Percentiles rank a stretch among this genome's conserved stretches.
Evolutionary conservation across 2,888 invertebrate species (phyloP).

Genomic region (Dynastes hyllus): DNA sequence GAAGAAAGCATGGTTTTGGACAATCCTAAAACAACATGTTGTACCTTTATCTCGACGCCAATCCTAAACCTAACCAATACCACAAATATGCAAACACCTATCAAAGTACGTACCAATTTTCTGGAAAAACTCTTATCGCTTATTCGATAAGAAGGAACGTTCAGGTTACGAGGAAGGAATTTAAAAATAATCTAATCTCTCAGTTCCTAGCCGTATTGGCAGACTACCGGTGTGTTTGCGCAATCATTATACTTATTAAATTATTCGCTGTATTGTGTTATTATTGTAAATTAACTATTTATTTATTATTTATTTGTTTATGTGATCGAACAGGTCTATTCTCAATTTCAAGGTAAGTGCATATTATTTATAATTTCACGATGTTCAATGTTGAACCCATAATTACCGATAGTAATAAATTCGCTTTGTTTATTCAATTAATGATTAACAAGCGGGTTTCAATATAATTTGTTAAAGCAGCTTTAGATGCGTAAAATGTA

Average conservation of each 20-base stretch:
- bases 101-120: background rate
- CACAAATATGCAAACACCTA: background rate
- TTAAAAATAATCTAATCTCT: background rate
- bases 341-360: too few species aligned
- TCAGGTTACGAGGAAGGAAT: background rate
- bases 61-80: background rate
- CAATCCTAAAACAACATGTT: background rate
- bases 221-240: background rate
- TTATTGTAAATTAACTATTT: too few species aligned
- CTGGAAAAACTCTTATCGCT: conserved; percentile 4
- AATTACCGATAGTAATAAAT: too few species aligned
- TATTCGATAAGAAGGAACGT: conserved; percentile 1
- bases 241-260: background rate
- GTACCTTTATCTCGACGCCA: background rate
- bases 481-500: too few species aligned
- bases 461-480: too few species aligned
- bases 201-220: background rate
- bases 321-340: too few species aligned
- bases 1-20: background rate
- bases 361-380: too few species aligned
- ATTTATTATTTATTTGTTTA: too few species aligned
- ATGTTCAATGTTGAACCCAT: too few species aligned
- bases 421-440: background rate
- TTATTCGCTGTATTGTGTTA: too few species aligned
- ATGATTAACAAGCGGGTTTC: too few species aligned